Evolutionary conservation across 2,888 invertebrate genomes (phyloP).

Genomic region (Hyposoter dolosus): DNA sequence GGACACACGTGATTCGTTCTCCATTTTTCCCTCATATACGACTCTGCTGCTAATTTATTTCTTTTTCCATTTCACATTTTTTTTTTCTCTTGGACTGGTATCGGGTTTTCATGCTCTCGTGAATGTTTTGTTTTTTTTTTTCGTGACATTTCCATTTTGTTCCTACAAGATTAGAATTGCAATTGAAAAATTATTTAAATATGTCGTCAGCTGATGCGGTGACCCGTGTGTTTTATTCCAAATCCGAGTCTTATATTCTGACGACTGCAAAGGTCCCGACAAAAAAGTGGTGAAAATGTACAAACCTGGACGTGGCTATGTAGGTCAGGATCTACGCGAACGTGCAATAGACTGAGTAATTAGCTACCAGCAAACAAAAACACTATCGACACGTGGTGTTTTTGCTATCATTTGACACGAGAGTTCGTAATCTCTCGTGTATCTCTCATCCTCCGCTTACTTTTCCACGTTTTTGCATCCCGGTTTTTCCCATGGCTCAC

Average conservation of each 20-base stretch:
- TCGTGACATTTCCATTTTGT: not conserved
- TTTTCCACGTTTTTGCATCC: slow-evolving; percentile 25
- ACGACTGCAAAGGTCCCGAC: slow-evolving; percentile 11
- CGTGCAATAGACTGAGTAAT: slow-evolving; percentile 31
- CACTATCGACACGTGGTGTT: slow-evolving; percentile 53
- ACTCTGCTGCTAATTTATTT: slow-evolving; percentile 15
- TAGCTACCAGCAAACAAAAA: slow-evolving; percentile 59
- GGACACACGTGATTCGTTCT: slow-evolving; percentile 29
- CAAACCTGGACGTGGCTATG: not conserved
- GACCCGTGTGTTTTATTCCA: not conserved
- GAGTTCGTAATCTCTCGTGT: slow-evolving; percentile 48
- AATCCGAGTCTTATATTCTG: not conserved
- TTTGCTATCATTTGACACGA: slow-evolving; percentile 63
- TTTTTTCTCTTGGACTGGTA: slow-evolving; percentile 4
- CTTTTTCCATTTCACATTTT: slow-evolving; percentile 18
- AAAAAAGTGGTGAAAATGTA: slow-evolving; percentile 32
- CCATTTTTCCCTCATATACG: slow-evolving; percentile 12
- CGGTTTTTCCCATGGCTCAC: slow-evolving; percentile 2
- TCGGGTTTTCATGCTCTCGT: slow-evolving; percentile 28
- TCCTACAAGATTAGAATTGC: not conserved
- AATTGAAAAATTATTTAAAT: not conserved
- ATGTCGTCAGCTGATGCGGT: not conserved
- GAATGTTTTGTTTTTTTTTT: not conserved
- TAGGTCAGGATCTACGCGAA: slow-evolving; percentile 16
- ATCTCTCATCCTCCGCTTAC: slow-evolving; percentile 21